Conservation (phyloP, 2,888 invertebrate genomes). For the Eristalis intricaria region DNA sequence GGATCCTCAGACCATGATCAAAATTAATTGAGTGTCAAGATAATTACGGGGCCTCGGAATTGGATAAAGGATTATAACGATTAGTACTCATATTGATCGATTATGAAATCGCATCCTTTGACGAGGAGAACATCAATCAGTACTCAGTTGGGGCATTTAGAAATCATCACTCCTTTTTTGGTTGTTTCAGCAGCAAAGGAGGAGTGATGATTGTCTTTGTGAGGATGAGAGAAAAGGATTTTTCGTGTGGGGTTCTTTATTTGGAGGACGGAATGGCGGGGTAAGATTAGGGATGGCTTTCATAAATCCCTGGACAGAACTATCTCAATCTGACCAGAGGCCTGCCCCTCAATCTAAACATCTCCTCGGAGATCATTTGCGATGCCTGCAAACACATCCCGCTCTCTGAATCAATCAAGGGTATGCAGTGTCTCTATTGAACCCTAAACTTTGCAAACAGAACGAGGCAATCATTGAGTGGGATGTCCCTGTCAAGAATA, state of each 20-base stretch:
- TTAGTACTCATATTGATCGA: slow-evolving; percentile 9
- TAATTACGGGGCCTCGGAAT: slow-evolving; percentile 11
- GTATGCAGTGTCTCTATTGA: too few relatives aligned
- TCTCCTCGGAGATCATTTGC: too few relatives aligned
- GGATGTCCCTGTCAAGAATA: too few relatives aligned
- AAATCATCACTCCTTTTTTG: neutral
- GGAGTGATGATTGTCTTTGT: neutral
- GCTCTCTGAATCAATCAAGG: too few relatives aligned
- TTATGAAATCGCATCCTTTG: neutral
- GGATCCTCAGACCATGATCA: neutral
- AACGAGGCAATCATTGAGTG: too few relatives aligned
- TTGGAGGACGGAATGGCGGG: too few relatives aligned
- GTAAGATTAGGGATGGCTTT: too few relatives aligned
- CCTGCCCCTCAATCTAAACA: too few relatives aligned
- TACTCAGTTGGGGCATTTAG: neutral
- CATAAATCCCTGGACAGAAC: too few relatives aligned
- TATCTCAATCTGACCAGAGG: too few relatives aligned
- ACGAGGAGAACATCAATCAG: neutral
- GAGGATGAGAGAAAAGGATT: neutral
- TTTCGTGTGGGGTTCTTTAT: neutral
- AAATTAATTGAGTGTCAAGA: slow-evolving; percentile 24
- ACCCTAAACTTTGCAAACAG: too few relatives aligned
- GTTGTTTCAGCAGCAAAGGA: neutral
- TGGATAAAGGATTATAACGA: slow-evolving; percentile 31
- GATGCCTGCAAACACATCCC: too few relatives aligned